Evolutionary conservation across 2,113 vertebrate genomes (phyloP).

Genomic region (rat (Rattus norvegicus)): DNA sequence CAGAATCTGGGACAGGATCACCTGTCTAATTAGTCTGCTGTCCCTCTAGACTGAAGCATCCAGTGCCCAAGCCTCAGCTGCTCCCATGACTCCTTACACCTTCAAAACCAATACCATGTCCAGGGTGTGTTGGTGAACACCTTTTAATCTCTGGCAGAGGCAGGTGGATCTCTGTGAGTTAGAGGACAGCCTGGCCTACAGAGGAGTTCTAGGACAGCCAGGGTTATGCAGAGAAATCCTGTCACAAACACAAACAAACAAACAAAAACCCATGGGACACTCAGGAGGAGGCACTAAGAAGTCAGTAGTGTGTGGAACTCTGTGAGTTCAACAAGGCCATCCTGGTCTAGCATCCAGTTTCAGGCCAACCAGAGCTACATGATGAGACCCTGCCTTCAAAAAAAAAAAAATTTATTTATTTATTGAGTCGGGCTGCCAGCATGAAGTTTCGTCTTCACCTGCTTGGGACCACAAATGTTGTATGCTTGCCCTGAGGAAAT

Average conservation of each 20-base stretch:
- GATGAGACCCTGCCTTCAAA: neutral
- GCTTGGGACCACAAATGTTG: neutral
- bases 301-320: neutral
- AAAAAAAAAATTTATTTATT: neutral
- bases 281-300: neutral
- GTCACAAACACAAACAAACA: no score
- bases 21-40: no score
- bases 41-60: no score
- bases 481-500: neutral
- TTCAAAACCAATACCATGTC: neutral
- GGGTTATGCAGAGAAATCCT: neutral
- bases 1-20: no score
- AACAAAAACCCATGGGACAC: no score
- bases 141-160: neutral
- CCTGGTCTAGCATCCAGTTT: neutral
- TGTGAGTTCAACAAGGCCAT: neutral
- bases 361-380: neutral
- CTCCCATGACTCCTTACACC: neutral
- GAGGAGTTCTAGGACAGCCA: neutral
- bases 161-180: neutral
- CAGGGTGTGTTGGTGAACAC: no score
- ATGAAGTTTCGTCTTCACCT: neutral
- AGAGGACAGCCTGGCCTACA: neutral
- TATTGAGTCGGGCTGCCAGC: neutral
- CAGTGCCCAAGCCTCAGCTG: neutral